Evolutionary conservation across 2,113 vertebrate genomes (phyloP).

Genomic region (Manacus vitellinus): DNA sequence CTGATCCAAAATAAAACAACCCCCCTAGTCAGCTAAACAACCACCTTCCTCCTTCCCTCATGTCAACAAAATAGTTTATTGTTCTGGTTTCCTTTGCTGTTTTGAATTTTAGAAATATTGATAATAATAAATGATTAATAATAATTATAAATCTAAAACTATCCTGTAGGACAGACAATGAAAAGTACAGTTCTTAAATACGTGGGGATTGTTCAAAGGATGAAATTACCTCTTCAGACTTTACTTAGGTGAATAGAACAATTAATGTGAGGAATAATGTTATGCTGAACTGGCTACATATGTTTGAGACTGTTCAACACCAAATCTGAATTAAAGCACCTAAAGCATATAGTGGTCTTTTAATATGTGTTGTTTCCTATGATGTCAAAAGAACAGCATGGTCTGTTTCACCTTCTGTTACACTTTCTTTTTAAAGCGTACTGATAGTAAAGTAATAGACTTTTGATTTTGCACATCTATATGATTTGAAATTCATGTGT

Average conservation of each 20-base stretch:
- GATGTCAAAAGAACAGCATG: not conserved
- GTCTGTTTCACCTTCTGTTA: not conserved
- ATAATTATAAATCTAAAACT: not conserved
- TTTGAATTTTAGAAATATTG: not conserved
- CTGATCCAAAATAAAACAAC: not conserved
- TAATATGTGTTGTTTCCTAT: not conserved
- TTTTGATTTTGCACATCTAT: not conserved
- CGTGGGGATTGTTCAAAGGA: not conserved
- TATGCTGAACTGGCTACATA: not conserved
- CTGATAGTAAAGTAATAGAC: not conserved
- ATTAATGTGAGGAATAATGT: not conserved
- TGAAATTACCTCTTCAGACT: not conserved
- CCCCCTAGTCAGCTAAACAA: not conserved
- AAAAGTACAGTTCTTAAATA: not conserved
- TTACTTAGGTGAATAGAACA: not conserved
- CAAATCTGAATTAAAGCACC: not conserved
- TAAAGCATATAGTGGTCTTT: not conserved
- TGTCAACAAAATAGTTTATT: not conserved
- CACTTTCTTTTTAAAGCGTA: not conserved
- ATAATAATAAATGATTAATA: not conserved
- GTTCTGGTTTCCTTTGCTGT: not conserved
- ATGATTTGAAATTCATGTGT: not conserved
- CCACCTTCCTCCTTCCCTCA: not conserved
- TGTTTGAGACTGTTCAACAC: not conserved
- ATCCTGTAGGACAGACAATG: not conserved